These are phyloP conservation scores for Drosophila maculinotata DNA, from an alignment of 2,888 invertebrate genomes.

Conservation along the genomic window DNA sequence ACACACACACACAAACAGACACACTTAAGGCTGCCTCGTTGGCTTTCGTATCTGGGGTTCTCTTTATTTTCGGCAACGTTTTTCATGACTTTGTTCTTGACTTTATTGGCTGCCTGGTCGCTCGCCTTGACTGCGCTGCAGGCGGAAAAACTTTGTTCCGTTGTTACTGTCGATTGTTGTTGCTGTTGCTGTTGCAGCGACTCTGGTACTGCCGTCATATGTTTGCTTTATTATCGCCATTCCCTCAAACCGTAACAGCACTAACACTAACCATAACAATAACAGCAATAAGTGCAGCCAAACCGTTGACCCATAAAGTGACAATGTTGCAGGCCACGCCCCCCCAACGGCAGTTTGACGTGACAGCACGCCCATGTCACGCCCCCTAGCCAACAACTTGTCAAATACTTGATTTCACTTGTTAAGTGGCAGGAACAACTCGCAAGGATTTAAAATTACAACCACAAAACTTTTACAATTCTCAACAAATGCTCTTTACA, in stretches of 20 bases:
- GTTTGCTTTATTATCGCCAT: constrained; percentile 76
- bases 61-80: constrained; percentile 69
- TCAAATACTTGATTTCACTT: constrained; percentile 26
- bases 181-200: constrained; percentile 10
- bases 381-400: constrained; percentile 10
- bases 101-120: constrained; percentile 70
- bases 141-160: constrained; percentile 48
- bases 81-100: constrained; percentile 77
- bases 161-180: constrained; percentile 9
- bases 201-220: constrained; percentile 57
- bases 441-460: constrained; percentile 1
- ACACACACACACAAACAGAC: constrained; percentile 10
- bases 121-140: constrained; percentile 44
- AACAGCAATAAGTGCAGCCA: constrained; percentile 66
- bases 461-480: background rate
- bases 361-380: background rate
- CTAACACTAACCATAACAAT: constrained; percentile 71
- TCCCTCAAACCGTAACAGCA: constrained; percentile 59
- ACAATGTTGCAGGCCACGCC: constrained; percentile 62
- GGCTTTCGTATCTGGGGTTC: constrained; percentile 44
- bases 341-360: constrained; percentile 2
- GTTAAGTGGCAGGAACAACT: constrained; percentile 16
- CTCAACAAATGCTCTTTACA: background rate
- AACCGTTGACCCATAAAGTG: constrained; percentile 73
- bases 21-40: constrained; percentile 48